phyloP scores from a whole-genome alignment of 2,113 vertebrate genomes.

The Nibea coibor region DNA sequence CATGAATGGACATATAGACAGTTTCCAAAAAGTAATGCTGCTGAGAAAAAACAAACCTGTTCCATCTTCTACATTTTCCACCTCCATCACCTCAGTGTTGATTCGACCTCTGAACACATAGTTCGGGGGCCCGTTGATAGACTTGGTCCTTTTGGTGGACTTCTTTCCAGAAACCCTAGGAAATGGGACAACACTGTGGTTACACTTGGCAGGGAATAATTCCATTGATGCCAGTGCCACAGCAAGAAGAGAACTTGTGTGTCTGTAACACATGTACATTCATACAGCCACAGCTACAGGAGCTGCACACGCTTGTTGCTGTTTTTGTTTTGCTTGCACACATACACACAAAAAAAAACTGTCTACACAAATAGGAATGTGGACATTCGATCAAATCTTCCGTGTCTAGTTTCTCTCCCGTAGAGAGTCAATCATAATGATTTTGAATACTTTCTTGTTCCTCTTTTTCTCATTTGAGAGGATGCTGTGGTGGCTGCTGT shows the following conservation, averaged over 20 bases:
- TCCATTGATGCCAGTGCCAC: slow-evolving; percentile 48
- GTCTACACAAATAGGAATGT: slow-evolving; percentile 38
- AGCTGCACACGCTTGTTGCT: slow-evolving; percentile 13
- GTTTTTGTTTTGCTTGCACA: slow-evolving; percentile 39
- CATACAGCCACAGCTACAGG: slow-evolving; percentile 29
- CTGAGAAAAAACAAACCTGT: slow-evolving; percentile 88
- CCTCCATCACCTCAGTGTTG: slow-evolving; percentile 99
- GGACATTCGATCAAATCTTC: slow-evolving; percentile 31
- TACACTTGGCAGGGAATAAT: slow-evolving; percentile 55
- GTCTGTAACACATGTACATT: slow-evolving; percentile 33
- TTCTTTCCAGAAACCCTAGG: slow-evolving; percentile 96
- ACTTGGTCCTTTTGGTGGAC: slow-evolving; percentile 95
- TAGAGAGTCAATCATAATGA: slow-evolving; percentile 25
- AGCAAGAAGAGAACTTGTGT: slow-evolving; percentile 38
- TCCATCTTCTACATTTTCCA: slow-evolving; percentile 98
- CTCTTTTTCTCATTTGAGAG: neutral
- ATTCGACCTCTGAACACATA: slow-evolving; percentile 98
- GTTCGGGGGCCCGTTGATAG: slow-evolving; percentile 91
- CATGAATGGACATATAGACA: slow-evolving; percentile 35
- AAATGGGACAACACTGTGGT: slow-evolving; percentile 62
- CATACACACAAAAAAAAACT: neutral
- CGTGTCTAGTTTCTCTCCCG: neutral
- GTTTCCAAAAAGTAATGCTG: slow-evolving; percentile 18
- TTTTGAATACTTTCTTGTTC: slow-evolving; percentile 23
- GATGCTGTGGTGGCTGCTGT: neutral